Evolutionary conservation across 2,797 vertebrate genomes (phyloP).

Genomic region (Sebastes aleutianus): DNA sequence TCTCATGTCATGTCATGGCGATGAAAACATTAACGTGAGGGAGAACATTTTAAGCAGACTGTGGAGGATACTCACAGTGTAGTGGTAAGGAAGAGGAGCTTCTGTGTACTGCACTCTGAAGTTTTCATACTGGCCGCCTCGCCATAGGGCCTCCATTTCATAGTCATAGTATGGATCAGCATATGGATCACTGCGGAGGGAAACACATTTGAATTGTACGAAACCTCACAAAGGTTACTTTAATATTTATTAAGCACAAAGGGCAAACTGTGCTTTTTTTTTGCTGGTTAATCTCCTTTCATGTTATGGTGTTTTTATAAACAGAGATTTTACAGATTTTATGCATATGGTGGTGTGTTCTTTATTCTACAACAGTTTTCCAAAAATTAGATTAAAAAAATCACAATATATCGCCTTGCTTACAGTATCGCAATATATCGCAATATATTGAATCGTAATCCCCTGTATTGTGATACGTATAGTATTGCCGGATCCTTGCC

Average conservation of each 20-base stretch:
- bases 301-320: background rate
- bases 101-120: constrained; percentile 98
- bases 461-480: too few relatives aligned
- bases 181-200: constrained; percentile 88
- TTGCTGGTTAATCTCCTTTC: background rate
- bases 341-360: too few relatives aligned
- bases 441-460: too few relatives aligned
- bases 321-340: background rate
- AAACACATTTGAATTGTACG: background rate
- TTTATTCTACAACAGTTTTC: too few relatives aligned
- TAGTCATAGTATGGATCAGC: constrained; percentile 96
- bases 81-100: constrained; percentile 90
- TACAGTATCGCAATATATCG: too few relatives aligned
- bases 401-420: too few relatives aligned
- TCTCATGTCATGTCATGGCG: background rate
- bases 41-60: background rate
- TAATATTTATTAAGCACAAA: background rate
- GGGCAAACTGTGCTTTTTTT: background rate
- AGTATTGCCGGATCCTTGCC: too few relatives aligned
- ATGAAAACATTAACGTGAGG: background rate
- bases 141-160: constrained; percentile 95
- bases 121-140: constrained; percentile 98
- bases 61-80: constrained; percentile 84
- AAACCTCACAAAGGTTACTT: background rate
- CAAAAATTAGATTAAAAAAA: too few relatives aligned